phyloP scores from a whole-genome alignment of 1,140 invertebrate genomes.

The Plodia interpunctella region DNA sequence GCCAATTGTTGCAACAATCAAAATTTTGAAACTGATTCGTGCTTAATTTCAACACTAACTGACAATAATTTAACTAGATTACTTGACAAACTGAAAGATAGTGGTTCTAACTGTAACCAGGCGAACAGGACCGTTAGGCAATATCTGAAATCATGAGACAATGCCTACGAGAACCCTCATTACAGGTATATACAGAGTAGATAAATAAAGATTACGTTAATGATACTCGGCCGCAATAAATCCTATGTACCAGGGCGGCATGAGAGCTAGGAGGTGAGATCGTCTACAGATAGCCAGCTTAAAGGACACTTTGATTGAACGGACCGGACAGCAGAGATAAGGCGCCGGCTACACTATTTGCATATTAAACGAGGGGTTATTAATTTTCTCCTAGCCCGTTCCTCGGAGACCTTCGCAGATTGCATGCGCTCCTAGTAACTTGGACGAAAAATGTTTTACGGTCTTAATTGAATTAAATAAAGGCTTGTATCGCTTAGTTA shows the following conservation, averaged over 20 bases:
- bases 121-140: not conserved
- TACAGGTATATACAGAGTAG: slow-evolving; percentile 30
- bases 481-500: slow-evolving; percentile 9
- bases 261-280: slow-evolving; percentile 42
- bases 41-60: not conserved
- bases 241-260: slow-evolving; percentile 48
- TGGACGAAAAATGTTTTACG: slow-evolving; percentile 19
- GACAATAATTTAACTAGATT: not conserved
- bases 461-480: slow-evolving; percentile 10
- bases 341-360: slow-evolving; percentile 48
- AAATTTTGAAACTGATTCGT: not conserved
- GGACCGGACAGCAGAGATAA: slow-evolving; percentile 57
- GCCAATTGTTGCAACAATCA: not conserved
- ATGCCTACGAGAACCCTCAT: slow-evolving; percentile 1
- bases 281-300: slow-evolving; percentile 39
- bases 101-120: not conserved
- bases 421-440: slow-evolving; percentile 10
- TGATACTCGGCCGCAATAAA: slow-evolving; percentile 56
- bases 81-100: not conserved
- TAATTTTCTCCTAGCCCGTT: slow-evolving; percentile 43
- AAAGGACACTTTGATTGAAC: slow-evolving; percentile 68
- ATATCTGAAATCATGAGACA: slow-evolving; percentile 6
- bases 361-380: slow-evolving; percentile 63
- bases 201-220: slow-evolving; percentile 51
- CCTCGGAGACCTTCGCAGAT: slow-evolving; percentile 13